A percentile compares a stretch with the other conserved stretches of the same genome.
Evolutionary conservation across 1,140 invertebrate species (phyloP).

Genomic region (Augochlora pura): DNA sequence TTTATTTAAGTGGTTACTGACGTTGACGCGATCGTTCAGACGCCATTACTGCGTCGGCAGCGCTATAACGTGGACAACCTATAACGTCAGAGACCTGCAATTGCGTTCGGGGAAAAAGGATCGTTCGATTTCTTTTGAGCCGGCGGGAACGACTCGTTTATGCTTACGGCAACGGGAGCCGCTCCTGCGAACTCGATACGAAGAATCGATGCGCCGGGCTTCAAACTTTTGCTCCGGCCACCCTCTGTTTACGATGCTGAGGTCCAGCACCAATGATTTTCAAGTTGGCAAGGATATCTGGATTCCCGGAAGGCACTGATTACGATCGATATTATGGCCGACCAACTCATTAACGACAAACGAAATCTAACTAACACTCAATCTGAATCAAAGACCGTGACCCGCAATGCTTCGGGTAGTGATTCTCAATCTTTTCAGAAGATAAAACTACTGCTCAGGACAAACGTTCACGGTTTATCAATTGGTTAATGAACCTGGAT

Average conservation of each 20-base stretch:
- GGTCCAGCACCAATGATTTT: too few relatives aligned
- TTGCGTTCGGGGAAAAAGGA: constrained; percentile 16
- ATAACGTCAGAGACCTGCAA: not conserved
- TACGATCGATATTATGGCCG: not conserved
- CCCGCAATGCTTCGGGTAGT: not conserved
- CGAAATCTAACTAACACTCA: not conserved
- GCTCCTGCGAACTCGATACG: too few relatives aligned
- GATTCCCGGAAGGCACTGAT: too few relatives aligned
- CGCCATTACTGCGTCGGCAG: constrained; percentile 59
- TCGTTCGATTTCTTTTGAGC: not conserved
- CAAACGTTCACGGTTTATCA: not conserved
- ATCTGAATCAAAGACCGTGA: not conserved
- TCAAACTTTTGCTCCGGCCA: too few relatives aligned
- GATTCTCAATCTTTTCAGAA: not conserved
- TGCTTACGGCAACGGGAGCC: too few relatives aligned
- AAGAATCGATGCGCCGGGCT: too few relatives aligned
- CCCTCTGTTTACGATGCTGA: too few relatives aligned
- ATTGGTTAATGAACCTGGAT: too few relatives aligned
- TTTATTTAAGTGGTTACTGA: constrained; percentile 65
- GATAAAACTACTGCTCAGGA: too few relatives aligned
- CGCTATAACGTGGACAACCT: constrained; percentile 31
- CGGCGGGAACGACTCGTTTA: not conserved
- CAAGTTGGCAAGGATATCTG: too few relatives aligned
- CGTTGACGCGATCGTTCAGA: constrained; percentile 52
- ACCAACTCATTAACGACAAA: not conserved